Percentiles rank a stretch among this genome's conserved stretches.
phyloP scores from a whole-genome alignment of 2,113 vertebrate genomes.

The Gallinago undulata region DNA sequence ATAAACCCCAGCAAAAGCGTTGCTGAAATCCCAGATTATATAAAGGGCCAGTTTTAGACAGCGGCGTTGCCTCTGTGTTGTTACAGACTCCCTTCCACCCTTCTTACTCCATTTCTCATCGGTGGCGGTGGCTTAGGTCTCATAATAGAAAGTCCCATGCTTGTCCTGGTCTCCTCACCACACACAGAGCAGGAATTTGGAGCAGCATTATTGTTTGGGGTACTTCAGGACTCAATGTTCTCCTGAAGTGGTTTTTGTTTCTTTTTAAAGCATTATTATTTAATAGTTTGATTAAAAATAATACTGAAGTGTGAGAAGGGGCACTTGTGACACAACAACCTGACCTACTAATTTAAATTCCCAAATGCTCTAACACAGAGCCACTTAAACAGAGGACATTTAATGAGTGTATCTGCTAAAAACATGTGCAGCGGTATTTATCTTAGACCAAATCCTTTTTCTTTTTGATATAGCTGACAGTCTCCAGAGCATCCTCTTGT shows the following conservation, averaged over 20 bases:
- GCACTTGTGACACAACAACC: neutral
- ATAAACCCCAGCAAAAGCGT: neutral
- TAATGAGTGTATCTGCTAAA: neutral
- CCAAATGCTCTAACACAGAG: neutral
- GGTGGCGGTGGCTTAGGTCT: neutral
- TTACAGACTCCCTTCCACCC: constrained; percentile 12
- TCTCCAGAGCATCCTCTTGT: neutral
- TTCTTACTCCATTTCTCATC: constrained; percentile 29
- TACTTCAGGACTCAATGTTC: neutral
- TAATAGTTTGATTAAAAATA: constrained; percentile 26
- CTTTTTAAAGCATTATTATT: constrained; percentile 32
- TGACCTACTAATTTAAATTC: neutral
- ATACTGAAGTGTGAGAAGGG: neutral
- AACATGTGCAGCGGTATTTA: neutral
- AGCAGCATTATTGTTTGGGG: neutral
- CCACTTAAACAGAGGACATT: neutral
- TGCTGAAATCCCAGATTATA: neutral
- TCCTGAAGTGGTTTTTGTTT: constrained; percentile 1
- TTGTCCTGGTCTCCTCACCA: constrained; percentile 17
- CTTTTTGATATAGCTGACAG: neutral
- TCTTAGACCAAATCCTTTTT: neutral
- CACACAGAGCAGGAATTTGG: constrained; percentile 33
- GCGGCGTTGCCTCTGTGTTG: neutral
- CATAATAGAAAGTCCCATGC: neutral
- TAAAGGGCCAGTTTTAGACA: neutral